phyloP scores from a whole-genome alignment of 2,113 vertebrate genomes.

The Nannospalax galili region DNA sequence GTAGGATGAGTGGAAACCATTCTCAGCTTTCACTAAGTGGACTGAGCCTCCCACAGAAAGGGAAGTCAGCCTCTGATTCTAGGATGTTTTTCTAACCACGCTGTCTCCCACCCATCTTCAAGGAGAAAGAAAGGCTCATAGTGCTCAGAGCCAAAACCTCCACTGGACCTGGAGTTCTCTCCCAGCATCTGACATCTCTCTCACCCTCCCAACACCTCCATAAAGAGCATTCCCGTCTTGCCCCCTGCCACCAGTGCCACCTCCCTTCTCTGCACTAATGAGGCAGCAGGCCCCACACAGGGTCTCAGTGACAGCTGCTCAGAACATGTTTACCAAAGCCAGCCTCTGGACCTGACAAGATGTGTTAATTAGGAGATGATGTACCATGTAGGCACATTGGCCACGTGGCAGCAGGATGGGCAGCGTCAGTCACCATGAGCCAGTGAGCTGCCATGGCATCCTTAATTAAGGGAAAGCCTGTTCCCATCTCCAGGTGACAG shows the following conservation, averaged over 20 bases:
- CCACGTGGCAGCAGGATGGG: constrained; percentile 71
- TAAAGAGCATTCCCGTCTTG: background rate
- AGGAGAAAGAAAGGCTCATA: background rate
- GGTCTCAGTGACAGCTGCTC: constrained; percentile 85
- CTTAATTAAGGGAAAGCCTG: constrained; percentile 72
- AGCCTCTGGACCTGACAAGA: constrained; percentile 83
- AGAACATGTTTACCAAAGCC: constrained; percentile 75
- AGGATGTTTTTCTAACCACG: background rate
- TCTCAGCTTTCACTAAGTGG: background rate
- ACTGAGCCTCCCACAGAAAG: background rate
- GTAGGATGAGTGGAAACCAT: background rate
- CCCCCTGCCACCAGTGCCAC: background rate
- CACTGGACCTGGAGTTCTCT: background rate
- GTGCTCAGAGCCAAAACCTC: background rate
- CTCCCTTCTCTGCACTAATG: constrained; percentile 35
- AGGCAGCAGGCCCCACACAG: constrained; percentile 62
- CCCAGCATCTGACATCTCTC: background rate
- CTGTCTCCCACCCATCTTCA: background rate
- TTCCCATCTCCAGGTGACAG: constrained; percentile 36
- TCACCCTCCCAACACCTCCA: constrained; percentile 11
- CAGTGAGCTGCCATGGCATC: constrained; percentile 14
- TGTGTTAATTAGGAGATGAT: constrained; percentile 84
- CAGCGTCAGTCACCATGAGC: constrained; percentile 61
- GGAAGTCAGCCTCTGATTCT: background rate
- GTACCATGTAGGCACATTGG: constrained; percentile 62